Base-by-base conservation (phyloP, 2,797 vertebrate genomes). In the Sebastes nivosus region DNA sequence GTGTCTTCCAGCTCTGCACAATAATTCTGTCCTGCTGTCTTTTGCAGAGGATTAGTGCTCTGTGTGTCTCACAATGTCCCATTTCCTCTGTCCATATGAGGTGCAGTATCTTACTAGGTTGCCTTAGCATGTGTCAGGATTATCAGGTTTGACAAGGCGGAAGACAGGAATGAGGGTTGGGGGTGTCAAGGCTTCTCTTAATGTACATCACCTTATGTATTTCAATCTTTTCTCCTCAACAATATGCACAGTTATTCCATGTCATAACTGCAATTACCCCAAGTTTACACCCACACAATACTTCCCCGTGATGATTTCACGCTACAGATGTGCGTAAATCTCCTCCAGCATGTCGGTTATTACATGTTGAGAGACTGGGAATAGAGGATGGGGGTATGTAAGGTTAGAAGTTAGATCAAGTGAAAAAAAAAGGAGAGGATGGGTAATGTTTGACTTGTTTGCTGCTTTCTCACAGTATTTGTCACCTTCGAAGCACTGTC, bases 131-230 rank as follows among this genome's bases (percentile, higher is more conserved):
- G 85, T 79, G 77, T 87, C 77, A 64, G 52, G 77, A 75, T 85
- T 79, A 88, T 84, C 72, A 77, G 73, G 71, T 82, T 82, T 81
- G 87, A 91, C 84, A 67, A 67, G 82, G 75, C 9, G 20, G 80
- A 75, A 85, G 76, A 70, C 63, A 46, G 79, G 20, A 59, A 30
- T 38, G 22, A 73, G 82, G 75, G 27, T n/a, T 60, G 67, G 67
- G 42, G 67, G 58, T 74, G 76, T 60, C 72, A 57, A 73, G 13
- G 22, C 14, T 74, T 59, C 25, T 36, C 6, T 27, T 52, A 52
- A 50, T 75, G 66, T 32, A 57, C 54, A 58, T 67, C 55, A 38
- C 24, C 8, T 16, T 18, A n/a, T 66, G 54, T 68, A 52, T n/a
- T 68, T 29, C 54, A 25, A 2, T 55, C 32, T 59, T 79, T 79